Conservation (phyloP, 2,888 invertebrate genomes). For the Conomelus anceps region DNA sequence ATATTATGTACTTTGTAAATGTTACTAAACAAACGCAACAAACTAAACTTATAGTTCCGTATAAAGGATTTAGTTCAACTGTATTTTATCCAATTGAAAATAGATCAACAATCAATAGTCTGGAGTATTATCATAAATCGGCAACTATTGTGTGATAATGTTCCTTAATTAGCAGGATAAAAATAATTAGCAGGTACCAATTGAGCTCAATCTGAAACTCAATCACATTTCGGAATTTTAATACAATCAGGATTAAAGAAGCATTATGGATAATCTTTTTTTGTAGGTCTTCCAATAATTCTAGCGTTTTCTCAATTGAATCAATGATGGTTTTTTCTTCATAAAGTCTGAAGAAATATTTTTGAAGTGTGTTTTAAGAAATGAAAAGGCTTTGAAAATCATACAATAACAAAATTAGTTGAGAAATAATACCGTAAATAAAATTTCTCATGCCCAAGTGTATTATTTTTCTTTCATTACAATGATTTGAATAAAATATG, state of each 20-base stretch:
- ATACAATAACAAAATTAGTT: too few species aligned
- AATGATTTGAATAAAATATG: too few species aligned
- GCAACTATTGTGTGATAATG: neutral
- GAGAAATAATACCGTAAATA: too few species aligned
- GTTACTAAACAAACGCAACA: neutral
- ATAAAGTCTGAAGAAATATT: neutral
- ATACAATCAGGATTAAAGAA: neutral
- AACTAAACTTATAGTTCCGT: neutral
- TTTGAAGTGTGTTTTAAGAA: too few species aligned
- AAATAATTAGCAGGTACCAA: neutral
- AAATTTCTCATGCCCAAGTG: too few species aligned
- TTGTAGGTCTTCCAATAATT: neutral
- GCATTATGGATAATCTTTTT: neutral
- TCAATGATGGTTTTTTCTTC: neutral
- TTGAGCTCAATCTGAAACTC: neutral
- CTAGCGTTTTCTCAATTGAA: neutral
- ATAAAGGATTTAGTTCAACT: neutral
- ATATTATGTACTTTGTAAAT: neutral
- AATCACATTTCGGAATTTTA: neutral
- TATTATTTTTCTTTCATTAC: too few species aligned
- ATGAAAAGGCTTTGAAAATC: too few species aligned
- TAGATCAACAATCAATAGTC: neutral
- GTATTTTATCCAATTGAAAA: neutral
- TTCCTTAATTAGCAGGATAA: neutral
- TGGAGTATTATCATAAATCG: neutral